These are phyloP conservation scores for Mastomys natalensis DNA, from an alignment of 2,113 vertebrate species.

Conservation along the genomic window DNA sequence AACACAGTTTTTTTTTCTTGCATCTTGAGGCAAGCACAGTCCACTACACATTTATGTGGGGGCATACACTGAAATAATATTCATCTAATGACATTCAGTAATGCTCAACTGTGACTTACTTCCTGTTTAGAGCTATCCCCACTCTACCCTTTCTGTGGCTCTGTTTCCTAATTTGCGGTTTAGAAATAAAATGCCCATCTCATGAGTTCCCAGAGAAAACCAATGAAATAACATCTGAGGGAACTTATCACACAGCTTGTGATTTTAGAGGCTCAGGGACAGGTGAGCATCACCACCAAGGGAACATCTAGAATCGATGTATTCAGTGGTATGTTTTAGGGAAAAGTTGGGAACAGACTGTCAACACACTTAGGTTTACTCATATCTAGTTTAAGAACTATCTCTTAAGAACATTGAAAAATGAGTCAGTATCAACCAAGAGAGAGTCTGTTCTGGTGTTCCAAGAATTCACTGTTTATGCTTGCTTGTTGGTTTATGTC, in stretches of 20 bases:
- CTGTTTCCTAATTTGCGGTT: neutral
- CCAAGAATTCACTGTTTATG: neutral
- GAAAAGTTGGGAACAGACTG: neutral
- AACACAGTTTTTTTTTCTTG: neutral
- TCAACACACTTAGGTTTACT: neutral
- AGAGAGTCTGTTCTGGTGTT: neutral
- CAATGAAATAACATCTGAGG: neutral
- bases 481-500: neutral
- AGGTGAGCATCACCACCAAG: accelerated
- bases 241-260: neutral
- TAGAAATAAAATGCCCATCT: neutral
- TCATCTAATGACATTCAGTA: neutral
- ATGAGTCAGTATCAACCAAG: neutral
- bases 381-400: neutral
- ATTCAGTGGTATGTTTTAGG: neutral
- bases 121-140: neutral
- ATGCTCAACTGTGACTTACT: neutral
- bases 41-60: neutral
- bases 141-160: neutral
- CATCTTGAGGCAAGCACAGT: neutral
- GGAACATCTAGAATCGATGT: neutral
- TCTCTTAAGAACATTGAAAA: neutral
- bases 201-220: neutral
- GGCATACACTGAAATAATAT: neutral
- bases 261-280: neutral